phyloP scores from a whole-genome alignment of 2,888 invertebrate species.

The Ferrisia virgata region DNA sequence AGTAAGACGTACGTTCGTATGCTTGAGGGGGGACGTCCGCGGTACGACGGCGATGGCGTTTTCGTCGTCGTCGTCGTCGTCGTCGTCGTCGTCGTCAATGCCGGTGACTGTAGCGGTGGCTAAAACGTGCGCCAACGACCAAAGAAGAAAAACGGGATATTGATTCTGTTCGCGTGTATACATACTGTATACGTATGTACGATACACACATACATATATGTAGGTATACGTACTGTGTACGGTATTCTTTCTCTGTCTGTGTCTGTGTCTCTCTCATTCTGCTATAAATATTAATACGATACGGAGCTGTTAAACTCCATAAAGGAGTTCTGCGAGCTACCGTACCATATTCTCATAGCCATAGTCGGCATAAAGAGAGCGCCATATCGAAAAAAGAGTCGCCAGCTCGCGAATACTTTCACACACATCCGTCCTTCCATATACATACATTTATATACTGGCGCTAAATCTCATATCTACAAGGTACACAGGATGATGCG shows the following conservation, averaged over 20 bases:
- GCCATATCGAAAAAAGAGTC: neutral
- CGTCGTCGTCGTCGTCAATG: neutral
- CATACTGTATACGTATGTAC: neutral
- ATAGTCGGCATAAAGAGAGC: neutral
- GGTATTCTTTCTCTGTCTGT: neutral
- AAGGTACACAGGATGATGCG: too few relatives aligned
- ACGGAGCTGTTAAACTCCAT: neutral
- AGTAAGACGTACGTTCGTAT: neutral
- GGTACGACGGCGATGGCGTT: neutral
- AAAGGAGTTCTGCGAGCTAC: neutral
- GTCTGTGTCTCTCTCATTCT: too few relatives aligned
- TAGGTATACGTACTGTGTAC: neutral
- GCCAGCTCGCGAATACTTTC: neutral
- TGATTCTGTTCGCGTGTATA: slow-evolving; percentile 3
- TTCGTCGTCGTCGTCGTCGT: neutral
- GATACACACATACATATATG: too few relatives aligned
- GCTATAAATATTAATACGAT: neutral
- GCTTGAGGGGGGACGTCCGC: neutral
- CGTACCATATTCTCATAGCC: neutral
- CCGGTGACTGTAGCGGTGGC: neutral
- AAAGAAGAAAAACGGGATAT: slow-evolving; percentile 34
- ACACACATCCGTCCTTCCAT: neutral
- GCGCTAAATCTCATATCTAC: too few relatives aligned
- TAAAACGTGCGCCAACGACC: neutral
- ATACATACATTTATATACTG: too few relatives aligned